Percentiles rank a stretch among this genome's conserved stretches.
Evolutionary conservation across 1,140 invertebrate genomes (phyloP).

Genomic region (Dendrolimus kikuchii): DNA sequence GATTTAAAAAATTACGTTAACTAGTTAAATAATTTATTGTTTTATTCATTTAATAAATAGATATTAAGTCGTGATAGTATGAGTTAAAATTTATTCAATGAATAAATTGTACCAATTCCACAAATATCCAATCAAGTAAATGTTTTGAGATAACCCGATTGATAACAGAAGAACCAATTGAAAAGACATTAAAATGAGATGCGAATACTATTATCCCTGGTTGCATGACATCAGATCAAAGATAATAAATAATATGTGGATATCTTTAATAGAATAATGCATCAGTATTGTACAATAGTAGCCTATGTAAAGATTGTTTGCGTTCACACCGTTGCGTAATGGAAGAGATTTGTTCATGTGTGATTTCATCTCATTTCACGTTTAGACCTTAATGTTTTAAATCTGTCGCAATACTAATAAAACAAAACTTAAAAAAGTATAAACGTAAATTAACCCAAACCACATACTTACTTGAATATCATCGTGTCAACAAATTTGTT

Average conservation of each 20-base stretch:
- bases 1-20: too few relatives aligned
- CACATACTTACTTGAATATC: too few relatives aligned
- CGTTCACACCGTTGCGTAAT: conserved; percentile 6
- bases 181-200: conserved; percentile 7
- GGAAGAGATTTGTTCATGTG: neutral
- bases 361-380: too few relatives aligned
- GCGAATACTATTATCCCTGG: conserved; percentile 9
- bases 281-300: conserved; percentile 13
- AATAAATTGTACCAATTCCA: neutral
- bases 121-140: neutral
- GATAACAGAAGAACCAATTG: neutral
- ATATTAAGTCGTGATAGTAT: too few relatives aligned
- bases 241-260: conserved; percentile 7
- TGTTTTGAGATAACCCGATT: conserved; percentile 2
- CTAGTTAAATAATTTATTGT: too few relatives aligned
- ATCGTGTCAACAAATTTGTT: too few relatives aligned
- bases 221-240: conserved; percentile 18
- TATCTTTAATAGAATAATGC: conserved; percentile 33
- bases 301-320: conserved; percentile 2
- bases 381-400: too few relatives aligned
- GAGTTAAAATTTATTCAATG: neutral
- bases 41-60: too few relatives aligned
- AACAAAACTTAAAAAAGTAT: too few relatives aligned
- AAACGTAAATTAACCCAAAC: too few relatives aligned
- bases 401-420: too few relatives aligned